phyloP scores from a whole-genome alignment of 2,113 vertebrate species.

The Erythrocebus patas region DNA sequence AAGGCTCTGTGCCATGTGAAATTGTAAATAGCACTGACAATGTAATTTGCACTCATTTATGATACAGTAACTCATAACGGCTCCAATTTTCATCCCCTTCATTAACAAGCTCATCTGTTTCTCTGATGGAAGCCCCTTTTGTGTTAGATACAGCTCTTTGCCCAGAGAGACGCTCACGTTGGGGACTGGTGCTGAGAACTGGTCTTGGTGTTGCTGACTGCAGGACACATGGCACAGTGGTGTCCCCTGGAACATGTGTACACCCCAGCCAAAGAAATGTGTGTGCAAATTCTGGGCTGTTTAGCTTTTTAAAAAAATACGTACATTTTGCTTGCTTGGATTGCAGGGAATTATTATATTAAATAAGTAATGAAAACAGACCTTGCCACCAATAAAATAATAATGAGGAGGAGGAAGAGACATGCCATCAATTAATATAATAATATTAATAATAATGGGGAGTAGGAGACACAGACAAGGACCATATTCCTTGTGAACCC shows the following conservation, averaged over 20 bases:
- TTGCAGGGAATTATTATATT: not conserved
- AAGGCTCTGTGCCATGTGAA: not conserved
- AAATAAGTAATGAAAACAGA: not conserved
- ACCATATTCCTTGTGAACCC: not conserved
- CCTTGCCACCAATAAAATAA: not conserved
- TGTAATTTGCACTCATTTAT: slow-evolving; percentile 59
- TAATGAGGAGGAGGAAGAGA: not conserved
- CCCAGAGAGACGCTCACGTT: not conserved
- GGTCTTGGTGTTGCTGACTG: not conserved
- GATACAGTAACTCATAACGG: slow-evolving; percentile 46
- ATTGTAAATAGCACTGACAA: slow-evolving; percentile 52
- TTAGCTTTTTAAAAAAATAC: too few relatives aligned
- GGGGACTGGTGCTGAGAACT: not conserved
- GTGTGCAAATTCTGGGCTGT: not conserved
- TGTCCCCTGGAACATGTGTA: not conserved
- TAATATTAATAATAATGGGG: too few relatives aligned
- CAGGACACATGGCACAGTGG: fast-evolving
- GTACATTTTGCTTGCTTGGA: not conserved
- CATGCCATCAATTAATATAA: not conserved
- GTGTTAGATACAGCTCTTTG: not conserved
- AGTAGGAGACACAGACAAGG: not conserved
- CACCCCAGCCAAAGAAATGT: not conserved
- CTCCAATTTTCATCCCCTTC: not conserved
- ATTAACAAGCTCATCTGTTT: slow-evolving; percentile 38
- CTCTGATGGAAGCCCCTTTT: not conserved